These are phyloP conservation scores for Malurus elegans DNA, from an alignment of 2,113 vertebrate genomes.

Conservation along the genomic window DNA sequence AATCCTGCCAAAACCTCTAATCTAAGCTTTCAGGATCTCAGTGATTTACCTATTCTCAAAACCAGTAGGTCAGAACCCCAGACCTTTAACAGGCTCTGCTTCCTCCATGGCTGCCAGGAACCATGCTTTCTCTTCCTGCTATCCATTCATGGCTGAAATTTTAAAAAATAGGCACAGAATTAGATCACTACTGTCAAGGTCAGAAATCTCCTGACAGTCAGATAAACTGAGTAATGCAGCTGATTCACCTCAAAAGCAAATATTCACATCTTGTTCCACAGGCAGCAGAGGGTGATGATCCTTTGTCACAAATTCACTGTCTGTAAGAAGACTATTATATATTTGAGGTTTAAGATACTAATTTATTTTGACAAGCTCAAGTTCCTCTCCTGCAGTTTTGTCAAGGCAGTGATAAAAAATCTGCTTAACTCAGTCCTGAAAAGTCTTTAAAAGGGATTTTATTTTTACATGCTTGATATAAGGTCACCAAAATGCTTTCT, in stretches of 20 bases:
- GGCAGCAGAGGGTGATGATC: not conserved
- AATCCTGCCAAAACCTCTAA: not conserved
- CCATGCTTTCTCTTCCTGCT: fast-evolving
- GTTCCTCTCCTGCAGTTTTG: not conserved
- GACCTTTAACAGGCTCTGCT: not conserved
- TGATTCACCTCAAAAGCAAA: not conserved
- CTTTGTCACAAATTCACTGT: not conserved
- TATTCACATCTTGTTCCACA: not conserved
- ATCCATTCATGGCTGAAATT: not conserved
- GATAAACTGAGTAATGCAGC: not conserved
- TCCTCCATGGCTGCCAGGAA: not conserved
- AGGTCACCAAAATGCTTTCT: not conserved
- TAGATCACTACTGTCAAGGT: not conserved
- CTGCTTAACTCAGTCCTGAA: not conserved
- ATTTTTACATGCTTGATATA: not conserved
- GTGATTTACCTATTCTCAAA: not conserved
- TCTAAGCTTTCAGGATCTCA: not conserved
- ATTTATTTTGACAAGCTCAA: not conserved
- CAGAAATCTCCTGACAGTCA: not conserved
- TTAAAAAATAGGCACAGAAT: not conserved
- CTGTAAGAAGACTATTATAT: not conserved
- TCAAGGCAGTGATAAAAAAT: not conserved
- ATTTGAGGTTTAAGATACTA: not conserved
- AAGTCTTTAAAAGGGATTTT: not conserved
- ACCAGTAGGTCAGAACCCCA: not conserved